Evolutionary conservation across 2,113 vertebrate species (phyloP).

Genomic region (Mandrillus leucophaeus): DNA sequence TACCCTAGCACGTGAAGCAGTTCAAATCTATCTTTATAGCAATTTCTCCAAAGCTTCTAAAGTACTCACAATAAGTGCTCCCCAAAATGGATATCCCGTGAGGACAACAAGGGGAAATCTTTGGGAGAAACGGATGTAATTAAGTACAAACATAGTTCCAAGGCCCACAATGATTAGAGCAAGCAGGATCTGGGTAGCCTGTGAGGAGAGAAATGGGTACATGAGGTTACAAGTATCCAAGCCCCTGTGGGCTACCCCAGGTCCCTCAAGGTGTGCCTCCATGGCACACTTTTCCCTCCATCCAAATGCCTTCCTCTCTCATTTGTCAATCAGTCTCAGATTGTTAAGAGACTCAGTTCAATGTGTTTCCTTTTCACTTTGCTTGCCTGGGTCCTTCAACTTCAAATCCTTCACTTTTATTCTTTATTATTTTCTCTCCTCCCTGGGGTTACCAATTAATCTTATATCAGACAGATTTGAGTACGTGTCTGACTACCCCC

Average conservation of each 20-base stretch:
- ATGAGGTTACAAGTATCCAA: background rate
- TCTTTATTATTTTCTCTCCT: background rate
- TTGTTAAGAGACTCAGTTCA: too few species aligned
- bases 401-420: background rate
- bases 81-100: constrained; percentile 73
- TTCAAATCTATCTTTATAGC: background rate
- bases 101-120: background rate
- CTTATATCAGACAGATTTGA: background rate
- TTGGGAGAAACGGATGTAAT: background rate
- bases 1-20: background rate
- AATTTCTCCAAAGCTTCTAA: background rate
- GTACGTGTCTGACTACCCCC: background rate
- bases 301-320: background rate
- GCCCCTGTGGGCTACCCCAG: too few species aligned
- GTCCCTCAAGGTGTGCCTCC: too few species aligned
- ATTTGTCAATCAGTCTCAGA: background rate
- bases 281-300: rapidly evolving
- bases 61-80: constrained; percentile 67
- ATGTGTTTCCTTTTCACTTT: too few species aligned
- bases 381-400: too few species aligned
- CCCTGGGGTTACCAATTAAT: background rate
- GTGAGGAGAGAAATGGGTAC: background rate
- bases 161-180: constrained; percentile 39
- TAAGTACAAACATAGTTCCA: constrained; percentile 43
- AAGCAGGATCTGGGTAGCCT: constrained; percentile 71